Evolutionary conservation across 1,140 invertebrate genomes (phyloP).

Genomic region (Drosophila trapezifrons): DNA sequence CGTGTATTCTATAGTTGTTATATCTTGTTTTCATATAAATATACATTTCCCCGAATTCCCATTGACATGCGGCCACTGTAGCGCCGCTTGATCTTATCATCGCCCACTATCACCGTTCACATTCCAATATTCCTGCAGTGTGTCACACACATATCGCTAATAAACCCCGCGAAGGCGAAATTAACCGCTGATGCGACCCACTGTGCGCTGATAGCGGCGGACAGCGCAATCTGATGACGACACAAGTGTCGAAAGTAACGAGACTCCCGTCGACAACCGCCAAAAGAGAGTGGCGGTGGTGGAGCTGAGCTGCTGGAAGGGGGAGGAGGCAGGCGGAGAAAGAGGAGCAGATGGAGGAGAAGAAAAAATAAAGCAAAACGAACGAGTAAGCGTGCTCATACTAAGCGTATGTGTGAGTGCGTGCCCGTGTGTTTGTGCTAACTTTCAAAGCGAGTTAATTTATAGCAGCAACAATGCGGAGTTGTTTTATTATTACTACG

Average conservation of each 20-base stretch:
- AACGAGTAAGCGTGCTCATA: slow-evolving; percentile 59
- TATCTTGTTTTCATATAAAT: too few species aligned
- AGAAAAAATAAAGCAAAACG: slow-evolving; percentile 42
- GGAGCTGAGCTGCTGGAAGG: not conserved
- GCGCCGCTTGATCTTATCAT: slow-evolving; percentile 13
- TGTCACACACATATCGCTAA: slow-evolving; percentile 18
- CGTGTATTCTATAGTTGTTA: too few species aligned
- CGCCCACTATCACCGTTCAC: slow-evolving; percentile 31
- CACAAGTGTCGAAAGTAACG: slow-evolving; percentile 81
- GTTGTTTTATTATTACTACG: slow-evolving; percentile 44
- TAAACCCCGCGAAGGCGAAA: slow-evolving; percentile 27
- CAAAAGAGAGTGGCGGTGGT: slow-evolving; percentile 2
- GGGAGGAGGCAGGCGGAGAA: not conserved
- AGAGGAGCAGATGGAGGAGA: slow-evolving; percentile 8
- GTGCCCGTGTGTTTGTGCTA: slow-evolving; percentile 55
- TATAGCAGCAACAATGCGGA: slow-evolving; percentile 54
- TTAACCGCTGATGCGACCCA: slow-evolving; percentile 31
- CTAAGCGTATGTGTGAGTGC: slow-evolving; percentile 20
- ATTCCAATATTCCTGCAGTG: slow-evolving; percentile 24
- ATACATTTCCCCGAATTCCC: not conserved
- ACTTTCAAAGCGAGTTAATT: slow-evolving; percentile 81
- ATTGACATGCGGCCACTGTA: slow-evolving; percentile 5
- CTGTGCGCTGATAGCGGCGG: slow-evolving; percentile 56
- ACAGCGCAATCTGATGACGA: slow-evolving; percentile 75
- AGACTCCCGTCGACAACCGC: slow-evolving; percentile 68